Evolutionary conservation across 2,888 invertebrate species (phyloP), one percentile per base, ranked within the genome.

Genomic region (Malacosoma neustria): DNA sequence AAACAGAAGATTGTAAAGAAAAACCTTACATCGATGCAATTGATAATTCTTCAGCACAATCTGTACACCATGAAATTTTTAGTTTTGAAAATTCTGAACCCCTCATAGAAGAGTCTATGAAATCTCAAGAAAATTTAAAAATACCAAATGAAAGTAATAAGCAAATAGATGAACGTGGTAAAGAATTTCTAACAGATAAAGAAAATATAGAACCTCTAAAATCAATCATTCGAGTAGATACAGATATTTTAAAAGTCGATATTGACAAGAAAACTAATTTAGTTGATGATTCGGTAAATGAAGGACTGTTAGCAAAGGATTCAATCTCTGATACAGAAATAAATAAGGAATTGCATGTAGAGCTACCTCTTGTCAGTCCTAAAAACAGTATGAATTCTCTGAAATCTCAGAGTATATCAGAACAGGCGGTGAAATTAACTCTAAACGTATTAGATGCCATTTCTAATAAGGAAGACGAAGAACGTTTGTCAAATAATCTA

Each of bases 321-420:
- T 49, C 55, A 0, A 51, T 54, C 1, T 7, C 42, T 1, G 46
- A 42, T 4, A 39, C 48, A 0, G 40, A 40, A 14, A 43, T 59
- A 0, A 34, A 46, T n/a, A n/a, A n/a, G n/a, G n/a, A n/a, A n/a
- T n/a, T n/a, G n/a, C n/a, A n/a, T n/a, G n/a, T n/a, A n/a, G n/a
- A n/a, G n/a, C n/a, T n/a, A n/a, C n/a, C n/a, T n/a, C n/a, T 73
- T 4, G 57, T 75, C 0, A 73, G 66, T 39, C 80, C 79, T 1
- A 68, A 61, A 42, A 14, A 44, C 1, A 33, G 34, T 9, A 14
- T n/a, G 29, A 13, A 14, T 14, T 22, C 32, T 11, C 2, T 32
- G 3, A 37, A 4, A n/a, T 15, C 29, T 1, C 34, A 53, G 46
- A 30, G 11, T 37, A 3, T 54, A 57, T 0, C 57, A 1, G 63